These are phyloP conservation scores for Bhutanitis thaidina DNA, from an alignment of 2,888 invertebrate genomes.

Conservation along the genomic window DNA sequence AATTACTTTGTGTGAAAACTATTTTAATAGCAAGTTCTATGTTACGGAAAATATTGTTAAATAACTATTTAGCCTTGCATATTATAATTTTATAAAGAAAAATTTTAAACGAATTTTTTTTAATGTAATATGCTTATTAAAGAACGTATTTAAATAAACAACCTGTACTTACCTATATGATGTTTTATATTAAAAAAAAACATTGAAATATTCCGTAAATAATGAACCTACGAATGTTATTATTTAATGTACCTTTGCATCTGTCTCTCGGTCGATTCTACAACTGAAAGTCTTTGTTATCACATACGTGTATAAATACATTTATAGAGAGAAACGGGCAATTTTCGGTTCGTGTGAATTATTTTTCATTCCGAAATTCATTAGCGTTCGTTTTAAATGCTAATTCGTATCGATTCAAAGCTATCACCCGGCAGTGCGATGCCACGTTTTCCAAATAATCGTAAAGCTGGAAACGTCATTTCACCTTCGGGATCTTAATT, in stretches of 20 bases:
- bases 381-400: constrained; percentile 36
- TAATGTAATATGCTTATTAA: too few relatives aligned
- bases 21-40: constrained; percentile 7
- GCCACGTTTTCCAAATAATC: constrained; percentile 26
- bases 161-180: too few relatives aligned
- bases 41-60: not conserved
- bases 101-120: too few relatives aligned
- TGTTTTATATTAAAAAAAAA: too few relatives aligned
- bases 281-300: too few relatives aligned
- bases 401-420: constrained; percentile 30
- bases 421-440: constrained; percentile 22
- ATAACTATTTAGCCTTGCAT: not conserved
- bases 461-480: constrained; percentile 5
- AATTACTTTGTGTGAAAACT: constrained; percentile 13
- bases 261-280: too few relatives aligned
- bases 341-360: constrained; percentile 16
- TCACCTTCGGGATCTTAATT: not conserved
- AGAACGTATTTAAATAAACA: too few relatives aligned
- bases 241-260: too few relatives aligned
- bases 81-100: too few relatives aligned
- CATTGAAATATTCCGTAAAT: too few relatives aligned
- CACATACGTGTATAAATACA: not conserved
- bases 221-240: too few relatives aligned
- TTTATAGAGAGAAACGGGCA: not conserved
- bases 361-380: constrained; percentile 30